Evolutionary conservation across 35 echinoderm and acorn worm genomes (phyloP), one percentile per base, ranked within the genome.

Genomic region (Nesometra sesokonis): DNA sequence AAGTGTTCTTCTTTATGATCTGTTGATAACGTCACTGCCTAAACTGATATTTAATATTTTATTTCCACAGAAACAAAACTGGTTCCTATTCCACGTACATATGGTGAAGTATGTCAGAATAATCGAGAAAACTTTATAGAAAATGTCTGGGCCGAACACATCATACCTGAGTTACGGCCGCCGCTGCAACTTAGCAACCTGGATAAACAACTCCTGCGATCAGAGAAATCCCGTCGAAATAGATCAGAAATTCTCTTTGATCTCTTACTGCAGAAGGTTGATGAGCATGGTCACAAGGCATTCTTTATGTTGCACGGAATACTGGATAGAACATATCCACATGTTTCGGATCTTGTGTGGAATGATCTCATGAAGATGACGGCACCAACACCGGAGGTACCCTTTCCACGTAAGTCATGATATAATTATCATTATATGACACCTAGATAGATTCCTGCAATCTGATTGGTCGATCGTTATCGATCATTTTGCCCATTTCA

Each of bases 51-150:
- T n/a, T 0, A 35, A 31, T 79, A 5, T 34, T 17, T 0, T 81
- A 37, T 81, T 37, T 31, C 31, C 23, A 0, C 32, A 87, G 86
- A 31, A 43, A 87, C 86, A 21, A 43, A 77, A 0, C 78, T 37
- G 3, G 17, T 87, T 30, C 86, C 86, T 33, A 87, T 78, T 0
- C 86, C 86, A 5, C 67, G 77, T 31, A 52, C 86, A 0, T 87
- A 87, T 77, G 86, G 35, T 46, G 86, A 87, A 39, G 86, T 87
- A 40, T 87, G 86, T 78, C 39, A 34, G 46, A 87, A 87, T 78
- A 87, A 78, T 35, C 77, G 77, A 13, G 77, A 87, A 36, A 37
- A 35, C 29, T 87, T 87, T 77, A 87, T 57, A 2, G 57, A 35
- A 35, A 78, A 87, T 78, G 86, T 87, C 29, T 87, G 86, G 86